A percentile compares a stretch with the other conserved stretches of the same genome.
phyloP scores from a whole-genome alignment of 2,113 vertebrate genomes.

The Pseudopipra pipra region DNA sequence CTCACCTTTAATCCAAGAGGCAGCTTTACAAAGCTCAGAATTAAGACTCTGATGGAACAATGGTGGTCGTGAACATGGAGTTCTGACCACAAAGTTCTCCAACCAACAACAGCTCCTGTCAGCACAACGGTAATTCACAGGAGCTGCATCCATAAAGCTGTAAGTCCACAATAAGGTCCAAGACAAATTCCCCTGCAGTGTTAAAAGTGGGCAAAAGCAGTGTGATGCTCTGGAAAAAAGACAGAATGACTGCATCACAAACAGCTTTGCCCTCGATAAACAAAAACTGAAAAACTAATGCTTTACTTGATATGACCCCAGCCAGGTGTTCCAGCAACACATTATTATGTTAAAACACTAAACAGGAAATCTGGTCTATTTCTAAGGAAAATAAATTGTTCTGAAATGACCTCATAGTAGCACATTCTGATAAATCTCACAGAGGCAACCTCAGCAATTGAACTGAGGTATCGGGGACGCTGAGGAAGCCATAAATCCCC shows the following conservation, averaged over 20 bases:
- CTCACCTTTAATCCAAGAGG: background rate
- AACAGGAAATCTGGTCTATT: slow-evolving; percentile 28
- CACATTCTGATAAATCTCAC: background rate
- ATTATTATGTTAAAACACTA: background rate
- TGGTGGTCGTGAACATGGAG: rapidly evolving
- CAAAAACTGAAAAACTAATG: background rate
- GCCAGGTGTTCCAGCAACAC: background rate
- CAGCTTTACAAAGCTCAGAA: background rate
- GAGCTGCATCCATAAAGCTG: background rate
- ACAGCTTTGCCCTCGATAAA: background rate
- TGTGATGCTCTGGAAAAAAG: background rate
- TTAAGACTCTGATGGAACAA: background rate
- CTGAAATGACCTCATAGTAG: background rate
- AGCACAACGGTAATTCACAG: background rate
- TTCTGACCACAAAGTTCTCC: background rate
- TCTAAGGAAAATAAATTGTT: background rate
- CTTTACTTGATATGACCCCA: background rate
- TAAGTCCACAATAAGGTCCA: background rate
- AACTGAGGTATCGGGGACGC: background rate
- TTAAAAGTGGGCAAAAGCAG: background rate
- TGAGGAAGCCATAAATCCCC: background rate
- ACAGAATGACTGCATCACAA: background rate
- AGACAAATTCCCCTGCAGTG: background rate
- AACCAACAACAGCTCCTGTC: background rate
- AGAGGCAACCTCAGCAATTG: background rate